phyloP scores from a whole-genome alignment of 2,888 invertebrate genomes.

The Hypselothyrea guttata region DNA sequence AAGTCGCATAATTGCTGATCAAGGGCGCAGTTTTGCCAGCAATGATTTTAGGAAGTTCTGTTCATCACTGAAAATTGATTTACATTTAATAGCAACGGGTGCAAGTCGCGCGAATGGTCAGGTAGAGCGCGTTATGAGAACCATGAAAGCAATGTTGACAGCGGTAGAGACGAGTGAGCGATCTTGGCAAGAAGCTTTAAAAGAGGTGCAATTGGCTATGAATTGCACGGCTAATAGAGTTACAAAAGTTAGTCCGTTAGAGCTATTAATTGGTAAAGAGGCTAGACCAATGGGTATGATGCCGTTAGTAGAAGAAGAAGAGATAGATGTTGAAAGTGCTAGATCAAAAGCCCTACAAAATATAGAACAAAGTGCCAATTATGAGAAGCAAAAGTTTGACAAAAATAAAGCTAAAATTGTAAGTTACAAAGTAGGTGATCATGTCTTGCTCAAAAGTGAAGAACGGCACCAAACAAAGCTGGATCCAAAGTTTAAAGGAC shows the following conservation, averaged over 20 bases:
- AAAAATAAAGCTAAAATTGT: constrained; percentile 5
- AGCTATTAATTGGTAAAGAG: neutral
- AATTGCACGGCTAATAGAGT: constrained; percentile 1
- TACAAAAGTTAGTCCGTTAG: neutral
- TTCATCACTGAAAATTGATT: constrained; percentile 6
- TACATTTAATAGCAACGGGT: constrained; percentile 11
- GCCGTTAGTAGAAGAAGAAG: constrained; percentile 10
- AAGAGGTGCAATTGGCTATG: neutral
- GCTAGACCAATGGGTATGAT: constrained; percentile 10
- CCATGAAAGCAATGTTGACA: too few relatives aligned
- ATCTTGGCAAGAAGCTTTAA: too few relatives aligned
- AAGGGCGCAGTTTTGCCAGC: constrained; percentile 10
- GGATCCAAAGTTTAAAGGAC: too few relatives aligned
- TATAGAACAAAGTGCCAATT: constrained; percentile 6
- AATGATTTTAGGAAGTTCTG: constrained; percentile 5
- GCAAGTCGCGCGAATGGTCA: constrained; percentile 8
- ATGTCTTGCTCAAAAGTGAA: too few relatives aligned
- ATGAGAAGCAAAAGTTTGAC: constrained; percentile 3
- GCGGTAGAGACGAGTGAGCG: too few relatives aligned
- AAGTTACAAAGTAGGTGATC: too few relatives aligned
- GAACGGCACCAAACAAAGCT: too few relatives aligned
- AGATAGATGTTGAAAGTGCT: constrained; percentile 7
- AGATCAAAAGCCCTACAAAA: constrained; percentile 12
- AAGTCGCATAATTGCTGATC: constrained; percentile 9
- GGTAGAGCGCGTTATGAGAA: too few relatives aligned